Percentiles rank a stretch among this genome's conserved stretches.
These are phyloP conservation scores for Heliconius eleuchia DNA, from an alignment of 1,140 invertebrate species.

Conservation along the genomic window DNA sequence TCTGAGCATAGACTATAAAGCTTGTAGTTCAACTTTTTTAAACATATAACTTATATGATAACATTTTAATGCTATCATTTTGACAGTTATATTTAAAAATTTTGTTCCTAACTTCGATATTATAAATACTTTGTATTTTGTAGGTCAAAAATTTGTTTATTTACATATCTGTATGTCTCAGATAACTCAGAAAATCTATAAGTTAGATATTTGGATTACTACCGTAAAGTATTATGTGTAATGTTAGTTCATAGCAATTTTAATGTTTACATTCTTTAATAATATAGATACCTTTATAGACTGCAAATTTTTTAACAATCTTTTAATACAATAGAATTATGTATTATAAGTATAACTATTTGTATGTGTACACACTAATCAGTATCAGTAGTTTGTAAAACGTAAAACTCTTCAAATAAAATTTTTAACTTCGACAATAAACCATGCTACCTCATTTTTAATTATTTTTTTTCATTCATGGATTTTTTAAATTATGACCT, in stretches of 20 bases:
- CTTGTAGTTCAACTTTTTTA: conserved; percentile 15
- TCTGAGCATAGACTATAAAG: conserved; percentile 8
- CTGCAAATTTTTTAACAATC: conserved; percentile 20
- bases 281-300: conserved; percentile 23
- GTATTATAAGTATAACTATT: background rate
- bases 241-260: conserved; percentile 29
- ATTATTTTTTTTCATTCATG: background rate
- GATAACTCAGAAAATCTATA: background rate
- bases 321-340: conserved; percentile 5
- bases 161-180: background rate
- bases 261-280: conserved; percentile 23
- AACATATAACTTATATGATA: background rate
- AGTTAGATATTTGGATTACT: conserved; percentile 34
- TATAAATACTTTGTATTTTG: background rate
- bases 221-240: conserved; percentile 41
- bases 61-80: background rate
- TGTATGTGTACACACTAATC: conserved; percentile 1
- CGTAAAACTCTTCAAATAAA: background rate
- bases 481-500: background rate
- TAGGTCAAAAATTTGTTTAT: background rate
- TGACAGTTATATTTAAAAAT: background rate
- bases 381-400: background rate
- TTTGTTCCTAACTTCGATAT: background rate
- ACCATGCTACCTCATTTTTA: conserved; percentile 15
- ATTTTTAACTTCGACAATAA: conserved; percentile 8